These are phyloP conservation scores for Axis porcinus DNA, from an alignment of 2,113 vertebrate genomes.

Conservation along the genomic window DNA sequence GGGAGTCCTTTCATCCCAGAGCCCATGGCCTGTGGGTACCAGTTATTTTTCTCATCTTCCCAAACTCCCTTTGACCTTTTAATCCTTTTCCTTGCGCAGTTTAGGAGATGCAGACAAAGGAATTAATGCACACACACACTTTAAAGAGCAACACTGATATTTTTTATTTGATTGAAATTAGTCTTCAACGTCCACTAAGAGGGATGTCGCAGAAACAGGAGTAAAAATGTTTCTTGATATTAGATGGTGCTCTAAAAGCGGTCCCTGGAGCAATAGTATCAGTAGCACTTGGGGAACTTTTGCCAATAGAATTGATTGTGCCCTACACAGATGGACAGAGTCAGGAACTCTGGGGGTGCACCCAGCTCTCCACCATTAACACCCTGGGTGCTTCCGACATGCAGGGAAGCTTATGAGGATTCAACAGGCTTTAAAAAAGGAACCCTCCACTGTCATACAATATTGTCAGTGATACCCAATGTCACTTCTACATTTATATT, in stretches of 20 bases:
- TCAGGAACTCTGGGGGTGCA: no score
- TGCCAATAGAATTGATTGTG: no score
- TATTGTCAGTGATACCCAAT: not conserved
- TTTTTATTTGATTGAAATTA: not conserved
- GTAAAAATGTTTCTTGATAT: not conserved
- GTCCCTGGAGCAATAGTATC: not conserved
- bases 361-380: accelerated
- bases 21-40: not conserved
- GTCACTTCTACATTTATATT: not conserved
- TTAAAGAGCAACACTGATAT: accelerated
- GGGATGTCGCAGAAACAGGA: accelerated
- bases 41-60: not conserved
- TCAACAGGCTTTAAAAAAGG: not conserved
- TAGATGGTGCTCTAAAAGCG: not conserved
- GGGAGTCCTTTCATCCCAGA: not conserved
- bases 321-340: accelerated
- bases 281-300: accelerated
- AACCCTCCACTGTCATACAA: accelerated
- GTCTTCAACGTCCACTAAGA: not conserved
- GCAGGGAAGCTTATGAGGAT: no score
- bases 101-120: not conserved
- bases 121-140: not conserved
- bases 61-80: not conserved
- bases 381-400: accelerated
- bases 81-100: not conserved